phyloP scores from a whole-genome alignment of 30 jellyfish, hydroid and myxozoan species.

The Nemopilema nomurai region DNA sequence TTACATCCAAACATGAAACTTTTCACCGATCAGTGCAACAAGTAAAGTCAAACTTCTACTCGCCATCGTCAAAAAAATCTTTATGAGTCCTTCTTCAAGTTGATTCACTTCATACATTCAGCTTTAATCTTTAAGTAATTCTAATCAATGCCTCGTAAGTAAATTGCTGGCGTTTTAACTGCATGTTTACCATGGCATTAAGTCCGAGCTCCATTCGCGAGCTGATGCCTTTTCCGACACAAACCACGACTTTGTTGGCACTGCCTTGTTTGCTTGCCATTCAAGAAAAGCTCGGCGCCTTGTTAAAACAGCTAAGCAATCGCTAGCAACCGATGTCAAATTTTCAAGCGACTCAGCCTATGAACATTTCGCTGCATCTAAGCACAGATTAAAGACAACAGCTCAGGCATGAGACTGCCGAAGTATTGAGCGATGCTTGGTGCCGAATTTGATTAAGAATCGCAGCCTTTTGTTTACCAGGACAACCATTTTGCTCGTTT shows the following conservation, averaged over 20 bases:
- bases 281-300: background rate
- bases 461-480: no score
- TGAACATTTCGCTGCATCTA: background rate
- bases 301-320: background rate
- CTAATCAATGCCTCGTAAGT: background rate
- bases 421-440: no score
- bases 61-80: no score
- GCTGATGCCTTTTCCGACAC: background rate
- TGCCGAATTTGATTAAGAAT: no score
- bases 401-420: no score
- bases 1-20: no score
- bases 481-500: no score
- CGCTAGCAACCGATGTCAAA: background rate
- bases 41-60: no score
- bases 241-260: background rate
- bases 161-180: background rate
- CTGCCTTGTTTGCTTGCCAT: background rate
- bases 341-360: background rate
- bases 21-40: no score
- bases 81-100: no score
- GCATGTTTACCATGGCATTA: background rate
- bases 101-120: background rate
- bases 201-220: background rate
- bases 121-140: background rate
- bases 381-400: background rate